Percentiles rank a stretch among this genome's conserved stretches.
These are phyloP conservation scores for Erpetoichthys calabaricus DNA, from an alignment of 2,797 vertebrate genomes.

Conservation along the genomic window DNA sequence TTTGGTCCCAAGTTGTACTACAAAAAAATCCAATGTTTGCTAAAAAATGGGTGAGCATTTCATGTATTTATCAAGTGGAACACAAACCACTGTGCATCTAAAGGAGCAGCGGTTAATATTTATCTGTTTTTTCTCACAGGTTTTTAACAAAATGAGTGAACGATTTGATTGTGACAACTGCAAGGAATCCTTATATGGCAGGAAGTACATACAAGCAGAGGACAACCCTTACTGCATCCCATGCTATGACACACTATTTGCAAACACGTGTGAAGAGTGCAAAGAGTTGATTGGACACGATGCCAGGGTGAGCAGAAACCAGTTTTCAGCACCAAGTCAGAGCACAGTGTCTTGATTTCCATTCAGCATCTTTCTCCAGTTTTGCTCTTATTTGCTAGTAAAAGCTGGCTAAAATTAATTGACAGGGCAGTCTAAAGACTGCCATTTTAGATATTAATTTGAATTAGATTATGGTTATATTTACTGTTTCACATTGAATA, in stretches of 20 bases:
- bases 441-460: too few species aligned
- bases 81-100: constrained; percentile 20
- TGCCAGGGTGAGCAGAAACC: constrained; percentile 62
- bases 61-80: neutral
- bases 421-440: too few species aligned
- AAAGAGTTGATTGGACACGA: constrained; percentile 94
- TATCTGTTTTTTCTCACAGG: constrained; percentile 6
- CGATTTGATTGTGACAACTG: constrained; percentile 90
- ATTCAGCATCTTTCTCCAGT: too few species aligned
- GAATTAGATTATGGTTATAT: too few species aligned
- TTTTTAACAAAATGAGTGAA: constrained; percentile 66
- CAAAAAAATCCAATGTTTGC: too few species aligned
- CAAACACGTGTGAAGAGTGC: constrained; percentile 94
- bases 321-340: too few species aligned
- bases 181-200: constrained; percentile 89
- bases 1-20: too few species aligned
- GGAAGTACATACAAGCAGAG: constrained; percentile 94
- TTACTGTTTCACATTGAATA: too few species aligned
- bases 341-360: too few species aligned
- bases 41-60: too few species aligned
- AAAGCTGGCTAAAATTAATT: too few species aligned
- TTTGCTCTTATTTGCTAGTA: too few species aligned
- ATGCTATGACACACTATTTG: constrained; percentile 88
- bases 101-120: neutral
- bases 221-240: constrained; percentile 89